Evolutionary conservation across 2,888 invertebrate genomes (phyloP).

Genomic region (Synergus japonicus): DNA sequence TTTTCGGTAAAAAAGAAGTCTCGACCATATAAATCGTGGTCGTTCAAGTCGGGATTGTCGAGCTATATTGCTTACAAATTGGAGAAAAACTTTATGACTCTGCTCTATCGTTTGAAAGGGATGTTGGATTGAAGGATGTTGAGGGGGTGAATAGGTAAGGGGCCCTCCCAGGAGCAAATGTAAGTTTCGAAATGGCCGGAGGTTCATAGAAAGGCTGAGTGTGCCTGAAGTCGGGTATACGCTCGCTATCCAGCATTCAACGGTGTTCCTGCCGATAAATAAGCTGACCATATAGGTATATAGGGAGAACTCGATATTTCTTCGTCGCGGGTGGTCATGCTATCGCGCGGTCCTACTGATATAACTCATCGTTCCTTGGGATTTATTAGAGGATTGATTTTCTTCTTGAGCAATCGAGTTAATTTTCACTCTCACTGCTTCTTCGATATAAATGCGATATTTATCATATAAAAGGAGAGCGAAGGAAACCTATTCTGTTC

Average conservation of each 20-base stretch:
- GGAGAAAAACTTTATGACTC: constrained; percentile 56
- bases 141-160: constrained; percentile 8
- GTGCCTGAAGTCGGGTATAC: constrained; percentile 22
- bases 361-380: constrained; percentile 56
- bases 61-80: constrained; percentile 51
- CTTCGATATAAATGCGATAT: constrained; percentile 11
- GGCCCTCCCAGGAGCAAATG: background rate
- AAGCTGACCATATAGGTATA: constrained; percentile 58
- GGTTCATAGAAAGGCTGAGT: background rate
- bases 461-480: background rate
- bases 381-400: constrained; percentile 68
- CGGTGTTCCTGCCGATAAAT: constrained; percentile 65
- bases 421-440: constrained; percentile 62
- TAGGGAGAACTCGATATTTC: constrained; percentile 63
- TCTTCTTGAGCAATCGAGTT: constrained; percentile 63
- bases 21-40: constrained; percentile 24
- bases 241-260: constrained; percentile 52
- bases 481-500: constrained; percentile 1
- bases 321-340: constrained; percentile 58
- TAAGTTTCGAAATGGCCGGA: background rate
- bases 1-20: background rate
- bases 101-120: constrained; percentile 39
- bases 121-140: background rate
- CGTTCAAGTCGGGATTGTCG: constrained; percentile 37
- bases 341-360: constrained; percentile 49